A percentile compares a stretch with the other conserved stretches of the same genome.
These are phyloP conservation scores for Teinopalpus imperialis DNA, from an alignment of 2,888 invertebrate genomes.

Conservation along the genomic window DNA sequence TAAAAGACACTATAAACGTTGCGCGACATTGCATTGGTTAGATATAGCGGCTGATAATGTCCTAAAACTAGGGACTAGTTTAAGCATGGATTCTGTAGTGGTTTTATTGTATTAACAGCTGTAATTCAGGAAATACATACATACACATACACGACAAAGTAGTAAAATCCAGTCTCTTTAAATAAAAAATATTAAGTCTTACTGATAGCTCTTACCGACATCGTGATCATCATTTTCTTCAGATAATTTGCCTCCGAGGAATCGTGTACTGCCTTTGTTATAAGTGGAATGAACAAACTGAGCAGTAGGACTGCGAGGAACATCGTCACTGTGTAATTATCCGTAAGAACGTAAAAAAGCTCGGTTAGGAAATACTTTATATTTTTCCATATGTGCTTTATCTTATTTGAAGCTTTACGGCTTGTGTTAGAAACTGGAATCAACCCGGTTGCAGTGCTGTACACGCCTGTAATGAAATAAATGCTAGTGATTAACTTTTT, in stretches of 20 bases:
- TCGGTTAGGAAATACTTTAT: constrained; percentile 10
- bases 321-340: constrained; percentile 45
- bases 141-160: too few relatives aligned
- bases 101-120: too few relatives aligned
- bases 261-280: constrained; percentile 50
- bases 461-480: constrained; percentile 11
- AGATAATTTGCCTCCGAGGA: constrained; percentile 50
- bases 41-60: too few relatives aligned
- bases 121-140: too few relatives aligned
- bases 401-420: neutral
- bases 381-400: neutral
- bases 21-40: too few relatives aligned
- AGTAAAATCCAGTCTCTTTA: too few relatives aligned
- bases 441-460: neutral
- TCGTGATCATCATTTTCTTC: constrained; percentile 48
- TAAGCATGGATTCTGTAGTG: too few relatives aligned
- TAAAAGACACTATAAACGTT: too few relatives aligned
- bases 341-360: constrained; percentile 29
- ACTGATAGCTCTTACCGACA: constrained; percentile 50
- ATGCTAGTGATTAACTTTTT: neutral
- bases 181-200: too few relatives aligned
- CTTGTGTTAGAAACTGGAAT: neutral
- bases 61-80: too few relatives aligned
- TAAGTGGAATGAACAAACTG: constrained; percentile 52
- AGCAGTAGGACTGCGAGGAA: constrained; percentile 45